A percentile compares a stretch with the other conserved stretches of the same genome.
Conservation (phyloP, 2,888 invertebrate genomes). For the Netelia melanura region DNA sequence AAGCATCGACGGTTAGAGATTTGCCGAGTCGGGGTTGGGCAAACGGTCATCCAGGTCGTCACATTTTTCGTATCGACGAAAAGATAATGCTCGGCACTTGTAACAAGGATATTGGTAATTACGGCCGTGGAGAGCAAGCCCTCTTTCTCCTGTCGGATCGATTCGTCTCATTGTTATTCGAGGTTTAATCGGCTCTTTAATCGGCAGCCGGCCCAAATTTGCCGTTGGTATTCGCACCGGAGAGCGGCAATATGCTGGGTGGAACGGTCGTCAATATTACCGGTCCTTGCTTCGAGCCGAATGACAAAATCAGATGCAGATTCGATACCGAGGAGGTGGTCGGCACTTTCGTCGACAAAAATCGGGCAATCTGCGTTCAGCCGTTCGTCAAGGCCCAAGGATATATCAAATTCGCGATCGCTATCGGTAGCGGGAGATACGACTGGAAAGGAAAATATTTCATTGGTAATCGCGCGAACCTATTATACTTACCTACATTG, state of each 20-base stretch:
- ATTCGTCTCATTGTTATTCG: conserved; percentile 3
- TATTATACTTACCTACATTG: too few species aligned
- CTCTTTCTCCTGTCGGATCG: too few species aligned
- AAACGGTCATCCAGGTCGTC: conserved; percentile 95
- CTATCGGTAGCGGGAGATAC: conserved; percentile 92
- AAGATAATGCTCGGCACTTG: conserved; percentile 97
- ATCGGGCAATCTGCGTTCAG: conserved; percentile 95
- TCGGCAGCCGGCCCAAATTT: conserved; percentile 91
- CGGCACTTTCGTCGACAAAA: conserved; percentile 91
- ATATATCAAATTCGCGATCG: conserved; percentile 94
- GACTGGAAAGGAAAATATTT: conserved; percentile 97
- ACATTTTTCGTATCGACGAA: conserved; percentile 97
- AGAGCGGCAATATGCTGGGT: conserved; percentile 98
- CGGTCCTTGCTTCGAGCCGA: conserved; percentile 95
- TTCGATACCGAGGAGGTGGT: conserved; percentile 93
- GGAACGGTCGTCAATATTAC: conserved; percentile 98
- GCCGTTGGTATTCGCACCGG: conserved; percentile 95
- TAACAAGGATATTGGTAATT: conserved; percentile 93
- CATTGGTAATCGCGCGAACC: conserved; percentile 89
- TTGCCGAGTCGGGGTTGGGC: conserved; percentile 94
- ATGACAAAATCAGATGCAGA: conserved; percentile 92
- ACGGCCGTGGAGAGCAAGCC: too few species aligned
- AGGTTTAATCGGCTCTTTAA: not conserved
- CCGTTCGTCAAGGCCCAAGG: conserved; percentile 95
- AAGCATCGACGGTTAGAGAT: conserved; percentile 93